These are phyloP conservation scores for Pelosia muscerda DNA, from an alignment of 2,888 invertebrate species.

Conservation along the genomic window DNA sequence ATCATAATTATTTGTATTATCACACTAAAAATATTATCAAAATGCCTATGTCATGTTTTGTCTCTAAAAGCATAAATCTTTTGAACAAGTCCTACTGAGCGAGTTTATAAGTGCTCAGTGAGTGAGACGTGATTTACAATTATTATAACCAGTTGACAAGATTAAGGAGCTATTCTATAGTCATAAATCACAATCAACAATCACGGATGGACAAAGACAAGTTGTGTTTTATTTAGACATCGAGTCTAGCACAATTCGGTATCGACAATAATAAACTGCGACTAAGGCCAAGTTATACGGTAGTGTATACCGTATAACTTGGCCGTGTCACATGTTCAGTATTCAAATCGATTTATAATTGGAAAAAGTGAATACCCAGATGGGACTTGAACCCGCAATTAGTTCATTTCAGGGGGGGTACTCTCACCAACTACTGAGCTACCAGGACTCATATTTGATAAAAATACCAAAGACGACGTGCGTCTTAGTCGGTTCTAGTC, in stretches of 20 bases:
- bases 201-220: slow-evolving; percentile 33
- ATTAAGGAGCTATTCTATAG: slow-evolving; percentile 23
- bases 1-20: too few species aligned
- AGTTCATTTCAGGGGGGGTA: too few species aligned
- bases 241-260: slow-evolving; percentile 13
- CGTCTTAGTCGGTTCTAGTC: too few species aligned
- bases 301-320: slow-evolving; percentile 26
- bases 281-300: too few species aligned
- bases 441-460: too few species aligned
- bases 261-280: slow-evolving; percentile 27
- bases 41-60: background rate
- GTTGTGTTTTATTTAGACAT: slow-evolving; percentile 33
- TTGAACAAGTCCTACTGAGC: background rate
- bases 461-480: too few species aligned
- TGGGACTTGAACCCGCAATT: too few species aligned
- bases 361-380: too few species aligned
- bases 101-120: slow-evolving; percentile 2
- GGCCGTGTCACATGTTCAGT: slow-evolving; percentile 14
- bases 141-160: slow-evolving; percentile 26
- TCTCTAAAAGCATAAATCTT: background rate
- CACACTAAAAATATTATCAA: background rate
- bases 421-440: too few species aligned
- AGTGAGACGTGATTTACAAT: slow-evolving; percentile 21
- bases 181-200: slow-evolving; percentile 50
- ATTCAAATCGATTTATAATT: slow-evolving; percentile 7